Conservation (phyloP, 1,140 invertebrate species). For the Neuroterus valhalla region DNA sequence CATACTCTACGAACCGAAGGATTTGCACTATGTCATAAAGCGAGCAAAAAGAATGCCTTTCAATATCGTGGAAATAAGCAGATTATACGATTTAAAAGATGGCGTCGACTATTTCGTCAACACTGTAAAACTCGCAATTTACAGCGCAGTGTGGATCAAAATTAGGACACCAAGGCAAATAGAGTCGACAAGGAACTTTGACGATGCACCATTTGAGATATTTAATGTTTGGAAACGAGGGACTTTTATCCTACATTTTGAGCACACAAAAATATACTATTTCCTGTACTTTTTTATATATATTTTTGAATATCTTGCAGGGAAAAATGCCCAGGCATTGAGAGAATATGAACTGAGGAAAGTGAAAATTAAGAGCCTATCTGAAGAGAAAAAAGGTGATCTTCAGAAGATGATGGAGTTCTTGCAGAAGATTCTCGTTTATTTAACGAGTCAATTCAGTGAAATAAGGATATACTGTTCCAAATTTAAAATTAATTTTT, state of each 20-base stretch:
- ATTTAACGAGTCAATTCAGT: neutral
- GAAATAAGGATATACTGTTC: no score
- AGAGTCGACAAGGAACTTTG: neutral
- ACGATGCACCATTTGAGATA: neutral
- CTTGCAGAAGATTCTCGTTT: neutral
- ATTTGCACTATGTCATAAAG: slow-evolving; percentile 19
- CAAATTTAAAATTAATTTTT: no score
- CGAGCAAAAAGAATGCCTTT: slow-evolving; percentile 12
- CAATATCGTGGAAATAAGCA: slow-evolving; percentile 10
- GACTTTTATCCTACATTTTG: neutral
- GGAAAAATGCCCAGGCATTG: neutral
- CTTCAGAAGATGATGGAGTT: slow-evolving; percentile 13
- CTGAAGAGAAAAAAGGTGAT: slow-evolving; percentile 1
- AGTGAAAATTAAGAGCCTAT: neutral
- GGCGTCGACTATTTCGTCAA: slow-evolving; percentile 3
- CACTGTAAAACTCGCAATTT: slow-evolving; percentile 16
- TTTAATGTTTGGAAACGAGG: slow-evolving; percentile 3
- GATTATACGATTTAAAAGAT: slow-evolving; percentile 30
- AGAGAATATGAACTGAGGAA: neutral
- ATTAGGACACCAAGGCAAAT: neutral
- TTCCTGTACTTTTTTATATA: no score
- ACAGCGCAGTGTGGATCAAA: slow-evolving; percentile 12
- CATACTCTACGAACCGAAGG: slow-evolving; percentile 10
- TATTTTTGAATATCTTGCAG: neutral
- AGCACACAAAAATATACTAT: no score